These are phyloP conservation scores for Drosophila siamana DNA, from an alignment of 2,888 invertebrate genomes.

Conservation along the genomic window DNA sequence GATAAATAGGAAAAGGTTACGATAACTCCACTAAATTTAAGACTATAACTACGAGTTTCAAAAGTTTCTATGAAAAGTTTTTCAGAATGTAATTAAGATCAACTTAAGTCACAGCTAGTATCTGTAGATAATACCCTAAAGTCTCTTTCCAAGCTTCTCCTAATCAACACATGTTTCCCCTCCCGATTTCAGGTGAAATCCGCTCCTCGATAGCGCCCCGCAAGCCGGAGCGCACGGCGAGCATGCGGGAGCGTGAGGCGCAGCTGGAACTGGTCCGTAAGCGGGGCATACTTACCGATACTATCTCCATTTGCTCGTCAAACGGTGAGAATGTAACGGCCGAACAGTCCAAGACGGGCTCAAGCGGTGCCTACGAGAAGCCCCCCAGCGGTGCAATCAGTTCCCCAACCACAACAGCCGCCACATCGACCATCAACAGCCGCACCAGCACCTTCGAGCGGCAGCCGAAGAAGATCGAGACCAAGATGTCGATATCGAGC, in stretches of 20 bases:
- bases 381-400: conserved; percentile 16
- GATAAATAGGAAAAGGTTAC: too few relatives aligned
- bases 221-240: conserved; percentile 94
- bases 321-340: conserved; percentile 84
- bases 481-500: conserved; percentile 79
- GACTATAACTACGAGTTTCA: too few relatives aligned
- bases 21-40: too few relatives aligned
- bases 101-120: background rate
- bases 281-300: conserved; percentile 84
- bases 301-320: conserved; percentile 86
- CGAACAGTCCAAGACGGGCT: conserved; percentile 56
- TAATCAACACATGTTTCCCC: background rate
- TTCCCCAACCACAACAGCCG: conserved; percentile 7
- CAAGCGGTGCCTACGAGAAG: conserved; percentile 38
- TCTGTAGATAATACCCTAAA: too few relatives aligned
- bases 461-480: conserved; percentile 78
- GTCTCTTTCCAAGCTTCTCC: background rate
- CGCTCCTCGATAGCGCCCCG: conserved; percentile 92
- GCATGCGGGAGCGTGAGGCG: conserved; percentile 92
- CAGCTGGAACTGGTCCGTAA: conserved; percentile 87
- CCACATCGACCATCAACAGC: conserved; percentile 55
- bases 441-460: conserved; percentile 84
- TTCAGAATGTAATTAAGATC: background rate
- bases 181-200: conserved; percentile 89
- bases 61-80: too few relatives aligned